Conservation (phyloP, 2,888 invertebrate species). For the Autographa pulchrina region DNA sequence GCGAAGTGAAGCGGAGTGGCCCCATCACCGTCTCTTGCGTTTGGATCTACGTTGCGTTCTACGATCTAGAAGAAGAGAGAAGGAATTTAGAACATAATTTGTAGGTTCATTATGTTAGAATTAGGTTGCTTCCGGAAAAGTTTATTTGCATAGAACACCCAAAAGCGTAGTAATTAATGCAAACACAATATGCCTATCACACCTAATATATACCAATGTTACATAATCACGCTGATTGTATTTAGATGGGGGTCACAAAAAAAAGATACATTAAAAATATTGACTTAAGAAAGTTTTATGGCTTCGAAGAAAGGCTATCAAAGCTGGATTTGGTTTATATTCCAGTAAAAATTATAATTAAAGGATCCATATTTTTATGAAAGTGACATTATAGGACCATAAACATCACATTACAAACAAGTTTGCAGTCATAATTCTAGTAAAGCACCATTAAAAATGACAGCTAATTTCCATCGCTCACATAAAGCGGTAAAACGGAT, state of each 20-base stretch:
- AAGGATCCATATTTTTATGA: no score
- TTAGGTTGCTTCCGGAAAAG: neutral
- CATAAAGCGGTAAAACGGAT: neutral
- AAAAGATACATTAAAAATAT: no score
- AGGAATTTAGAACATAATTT: neutral
- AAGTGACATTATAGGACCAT: neutral
- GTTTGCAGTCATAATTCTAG: neutral
- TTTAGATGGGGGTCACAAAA: no score
- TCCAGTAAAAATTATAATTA: neutral
- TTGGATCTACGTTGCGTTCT: constrained; percentile 95
- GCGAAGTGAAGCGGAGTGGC: constrained; percentile 97
- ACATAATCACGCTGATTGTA: no score
- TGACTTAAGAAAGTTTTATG: neutral
- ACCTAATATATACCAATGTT: no score
- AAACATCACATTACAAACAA: neutral
- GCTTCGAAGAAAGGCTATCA: neutral
- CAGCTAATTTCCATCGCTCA: neutral
- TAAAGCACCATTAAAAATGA: neutral
- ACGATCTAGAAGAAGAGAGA: constrained; percentile 91
- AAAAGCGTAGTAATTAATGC: no score
- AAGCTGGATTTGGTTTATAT: neutral
- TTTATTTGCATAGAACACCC: neutral
- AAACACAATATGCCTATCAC: no score
- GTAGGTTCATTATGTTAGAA: neutral
- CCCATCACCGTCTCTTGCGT: constrained; percentile 96